These are phyloP conservation scores for Campodea augens DNA, from an alignment of 1,140 invertebrate species.

Conservation along the genomic window DNA sequence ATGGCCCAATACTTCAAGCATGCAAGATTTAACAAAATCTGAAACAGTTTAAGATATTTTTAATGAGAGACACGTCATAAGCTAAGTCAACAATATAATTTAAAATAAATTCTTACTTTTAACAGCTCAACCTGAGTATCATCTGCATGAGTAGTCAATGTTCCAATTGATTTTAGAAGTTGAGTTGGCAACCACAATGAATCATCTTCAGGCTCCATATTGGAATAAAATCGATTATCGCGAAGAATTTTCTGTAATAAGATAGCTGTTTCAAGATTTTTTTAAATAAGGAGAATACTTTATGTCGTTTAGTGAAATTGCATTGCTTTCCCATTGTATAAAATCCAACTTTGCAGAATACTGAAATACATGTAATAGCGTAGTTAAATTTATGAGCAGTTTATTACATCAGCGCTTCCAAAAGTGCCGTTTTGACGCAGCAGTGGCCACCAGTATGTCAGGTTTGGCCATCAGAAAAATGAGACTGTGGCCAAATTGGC, in stretches of 20 bases:
- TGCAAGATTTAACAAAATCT: constrained; percentile 61
- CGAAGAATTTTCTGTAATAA: constrained; percentile 57
- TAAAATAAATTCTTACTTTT: constrained; percentile 28
- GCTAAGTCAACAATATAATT: constrained; percentile 5
- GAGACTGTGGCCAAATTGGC: too few species aligned
- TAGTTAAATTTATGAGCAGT: background rate
- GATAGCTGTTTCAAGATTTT: constrained; percentile 5
- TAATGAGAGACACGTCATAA: constrained; percentile 4
- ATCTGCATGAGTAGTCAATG: constrained; percentile 49
- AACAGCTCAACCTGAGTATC: constrained; percentile 53
- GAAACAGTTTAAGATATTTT: constrained; percentile 25
- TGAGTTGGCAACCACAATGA: constrained; percentile 78
- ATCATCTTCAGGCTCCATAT: constrained; percentile 75
- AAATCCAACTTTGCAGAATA: background rate
- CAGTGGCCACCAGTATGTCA: background rate
- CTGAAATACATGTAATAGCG: constrained; percentile 3
- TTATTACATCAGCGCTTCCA: background rate
- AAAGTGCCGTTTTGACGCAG: too few species aligned
- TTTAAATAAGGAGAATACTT: background rate
- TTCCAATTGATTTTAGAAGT: constrained; percentile 58
- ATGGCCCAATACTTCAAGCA: constrained; percentile 60
- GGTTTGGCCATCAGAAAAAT: too few species aligned
- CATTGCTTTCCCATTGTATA: constrained; percentile 1
- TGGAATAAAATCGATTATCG: constrained; percentile 78
- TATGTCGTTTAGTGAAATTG: background rate